Evolutionary conservation across 2,888 invertebrate species (phyloP).

Genomic region (Thyatira batis): DNA sequence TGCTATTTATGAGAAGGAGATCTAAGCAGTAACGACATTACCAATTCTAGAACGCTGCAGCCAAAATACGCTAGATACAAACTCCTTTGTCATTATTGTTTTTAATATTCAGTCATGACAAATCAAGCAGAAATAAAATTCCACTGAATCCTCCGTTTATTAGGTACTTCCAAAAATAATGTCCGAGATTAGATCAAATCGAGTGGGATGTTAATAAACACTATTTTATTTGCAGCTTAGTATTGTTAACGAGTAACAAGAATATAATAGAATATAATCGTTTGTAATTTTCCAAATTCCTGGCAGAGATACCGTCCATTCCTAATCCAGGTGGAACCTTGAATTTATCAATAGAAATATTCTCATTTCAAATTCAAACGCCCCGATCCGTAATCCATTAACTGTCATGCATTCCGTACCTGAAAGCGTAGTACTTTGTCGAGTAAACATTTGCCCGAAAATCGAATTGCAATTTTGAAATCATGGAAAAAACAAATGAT

Average conservation of each 20-base stretch:
- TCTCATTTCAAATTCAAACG: neutral
- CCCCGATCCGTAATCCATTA: neutral
- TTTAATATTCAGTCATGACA: neutral
- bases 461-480: conserved; percentile 16
- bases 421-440: neutral
- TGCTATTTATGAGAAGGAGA: no score
- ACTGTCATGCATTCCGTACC: neutral
- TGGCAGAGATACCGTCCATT: neutral
- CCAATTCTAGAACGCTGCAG: no score
- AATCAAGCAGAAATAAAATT: neutral
- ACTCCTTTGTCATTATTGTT: no score
- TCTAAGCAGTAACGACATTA: no score
- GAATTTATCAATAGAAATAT: conserved; percentile 1
- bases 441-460: neutral
- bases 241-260: no score
- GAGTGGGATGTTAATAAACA: neutral
- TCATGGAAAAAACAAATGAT: conserved; percentile 17
- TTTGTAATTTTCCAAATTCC: neutral
- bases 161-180: neutral
- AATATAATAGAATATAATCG: neutral
- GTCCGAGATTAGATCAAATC: neutral
- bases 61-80: no score
- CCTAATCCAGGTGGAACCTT: neutral
- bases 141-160: neutral
- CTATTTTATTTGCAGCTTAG: neutral